These are phyloP conservation scores for Emydoidea blandingii DNA, from an alignment of 2,797 vertebrate species.

Conservation along the genomic window DNA sequence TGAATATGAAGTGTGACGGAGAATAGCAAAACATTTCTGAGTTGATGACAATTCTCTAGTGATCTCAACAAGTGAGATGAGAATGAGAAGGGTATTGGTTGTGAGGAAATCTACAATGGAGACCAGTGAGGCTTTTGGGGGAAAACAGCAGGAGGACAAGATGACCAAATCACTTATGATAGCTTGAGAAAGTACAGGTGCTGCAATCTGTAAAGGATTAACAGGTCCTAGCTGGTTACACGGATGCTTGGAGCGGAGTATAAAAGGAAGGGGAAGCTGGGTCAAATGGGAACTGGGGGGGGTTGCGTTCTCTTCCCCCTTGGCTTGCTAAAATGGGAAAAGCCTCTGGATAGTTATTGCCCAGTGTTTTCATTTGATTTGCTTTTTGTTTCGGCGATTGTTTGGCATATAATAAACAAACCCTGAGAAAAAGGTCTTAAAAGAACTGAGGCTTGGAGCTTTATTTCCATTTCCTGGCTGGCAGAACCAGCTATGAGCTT, in stretches of 20 bases:
- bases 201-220: too few relatives aligned
- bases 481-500: background rate
- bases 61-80: slow-evolving; percentile 24
- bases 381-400: background rate
- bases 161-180: background rate
- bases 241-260: background rate
- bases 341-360: background rate
- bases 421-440: background rate
- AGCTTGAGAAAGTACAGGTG: background rate
- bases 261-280: background rate
- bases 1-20: background rate
- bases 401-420: background rate
- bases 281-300: background rate
- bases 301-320: background rate
- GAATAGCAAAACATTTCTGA: slow-evolving; percentile 40
- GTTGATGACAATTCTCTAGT: slow-evolving; percentile 28
- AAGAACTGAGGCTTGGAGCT: background rate
- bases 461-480: background rate
- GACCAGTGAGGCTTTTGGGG: background rate
- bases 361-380: background rate
- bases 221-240: background rate
- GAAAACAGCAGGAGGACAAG: background rate
- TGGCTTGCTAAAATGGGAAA: background rate
- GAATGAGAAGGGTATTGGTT: background rate
- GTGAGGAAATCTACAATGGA: background rate